Evolutionary conservation across 2,888 invertebrate genomes (phyloP).

Genomic region (Xestia sexstrigata): DNA sequence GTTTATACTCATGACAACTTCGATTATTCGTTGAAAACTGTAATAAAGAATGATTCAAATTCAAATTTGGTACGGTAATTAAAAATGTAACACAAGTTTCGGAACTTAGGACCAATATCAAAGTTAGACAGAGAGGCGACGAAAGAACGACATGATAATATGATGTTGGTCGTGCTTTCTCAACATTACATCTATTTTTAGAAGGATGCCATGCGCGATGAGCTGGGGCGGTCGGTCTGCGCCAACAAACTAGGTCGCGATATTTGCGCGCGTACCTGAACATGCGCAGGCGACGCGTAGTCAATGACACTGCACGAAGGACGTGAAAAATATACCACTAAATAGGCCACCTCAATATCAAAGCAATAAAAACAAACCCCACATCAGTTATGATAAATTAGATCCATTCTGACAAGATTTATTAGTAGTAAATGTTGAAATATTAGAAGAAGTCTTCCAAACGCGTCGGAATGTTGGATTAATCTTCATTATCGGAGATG

Average conservation of each 20-base stretch:
- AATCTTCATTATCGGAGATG: slow-evolving; percentile 69
- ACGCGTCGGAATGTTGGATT: slow-evolving; percentile 67
- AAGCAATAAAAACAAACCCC: slow-evolving; percentile 61
- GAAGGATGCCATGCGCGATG: slow-evolving; percentile 79
- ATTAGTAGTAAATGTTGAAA: slow-evolving; percentile 64
- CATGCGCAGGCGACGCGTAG: slow-evolving; percentile 72
- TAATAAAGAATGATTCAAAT: not conserved
- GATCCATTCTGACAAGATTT: slow-evolving; percentile 65
- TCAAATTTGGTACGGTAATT: not conserved
- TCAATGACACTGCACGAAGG: slow-evolving; percentile 76
- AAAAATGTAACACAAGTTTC: not conserved
- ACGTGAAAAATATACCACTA: slow-evolving; percentile 64
- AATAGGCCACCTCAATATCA: slow-evolving; percentile 69
- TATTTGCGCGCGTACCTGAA: slow-evolving; percentile 78
- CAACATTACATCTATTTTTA: slow-evolving; percentile 84
- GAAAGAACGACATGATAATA: slow-evolving; percentile 57
- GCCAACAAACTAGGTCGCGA: slow-evolving; percentile 85
- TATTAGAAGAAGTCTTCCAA: slow-evolving; percentile 59
- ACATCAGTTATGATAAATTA: slow-evolving; percentile 65
- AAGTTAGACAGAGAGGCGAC: slow-evolving; percentile 45
- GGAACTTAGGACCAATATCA: slow-evolving; percentile 18
- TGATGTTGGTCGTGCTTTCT: slow-evolving; percentile 77
- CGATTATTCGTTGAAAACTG: not conserved
- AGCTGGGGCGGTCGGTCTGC: slow-evolving; percentile 74
- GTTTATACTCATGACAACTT: slow-evolving; percentile 3